A percentile compares a stretch with the other conserved stretches of the same genome.
Conservation (phyloP, 2,888 invertebrate species). For the Tenthredo amoena region DNA sequence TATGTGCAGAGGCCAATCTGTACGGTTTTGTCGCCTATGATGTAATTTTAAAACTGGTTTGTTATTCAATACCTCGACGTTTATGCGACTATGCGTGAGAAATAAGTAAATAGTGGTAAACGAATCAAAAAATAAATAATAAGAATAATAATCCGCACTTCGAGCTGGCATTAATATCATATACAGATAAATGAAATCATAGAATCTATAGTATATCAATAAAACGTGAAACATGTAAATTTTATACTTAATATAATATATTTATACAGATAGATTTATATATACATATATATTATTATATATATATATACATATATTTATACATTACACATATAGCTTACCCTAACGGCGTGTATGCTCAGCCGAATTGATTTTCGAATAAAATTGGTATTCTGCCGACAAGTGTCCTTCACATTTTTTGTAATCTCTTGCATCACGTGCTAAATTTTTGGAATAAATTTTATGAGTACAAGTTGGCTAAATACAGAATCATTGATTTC, state of each 20-base stretch:
- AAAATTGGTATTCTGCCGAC: not conserved
- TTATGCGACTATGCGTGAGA: not conserved
- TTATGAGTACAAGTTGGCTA: not conserved
- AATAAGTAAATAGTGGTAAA: not conserved
- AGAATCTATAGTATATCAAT: conserved; percentile 50
- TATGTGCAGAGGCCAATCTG: not conserved
- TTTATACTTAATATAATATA: conserved; percentile 56
- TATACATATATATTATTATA: conserved; percentile 50
- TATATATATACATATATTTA: conserved; percentile 41
- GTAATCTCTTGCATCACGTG: conserved; percentile 12
- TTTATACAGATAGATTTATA: conserved; percentile 51
- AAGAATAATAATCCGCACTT: conserved; percentile 11
- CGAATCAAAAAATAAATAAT: conserved; percentile 5
- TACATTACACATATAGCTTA: conserved; percentile 13
- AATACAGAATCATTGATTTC: not conserved
- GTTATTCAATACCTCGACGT: not conserved
- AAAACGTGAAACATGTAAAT: conserved; percentile 54
- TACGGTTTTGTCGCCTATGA: not conserved
- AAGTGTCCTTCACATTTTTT: conserved; percentile 9
- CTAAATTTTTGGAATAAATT: conserved; percentile 19
- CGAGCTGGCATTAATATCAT: not conserved
- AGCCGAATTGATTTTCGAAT: conserved; percentile 6
- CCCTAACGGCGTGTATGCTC: conserved; percentile 26
- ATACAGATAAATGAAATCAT: conserved; percentile 32
- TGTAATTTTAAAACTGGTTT: not conserved